phyloP scores from a whole-genome alignment of 2,113 vertebrate genomes.

The Takifugu bimaculatus region DNA sequence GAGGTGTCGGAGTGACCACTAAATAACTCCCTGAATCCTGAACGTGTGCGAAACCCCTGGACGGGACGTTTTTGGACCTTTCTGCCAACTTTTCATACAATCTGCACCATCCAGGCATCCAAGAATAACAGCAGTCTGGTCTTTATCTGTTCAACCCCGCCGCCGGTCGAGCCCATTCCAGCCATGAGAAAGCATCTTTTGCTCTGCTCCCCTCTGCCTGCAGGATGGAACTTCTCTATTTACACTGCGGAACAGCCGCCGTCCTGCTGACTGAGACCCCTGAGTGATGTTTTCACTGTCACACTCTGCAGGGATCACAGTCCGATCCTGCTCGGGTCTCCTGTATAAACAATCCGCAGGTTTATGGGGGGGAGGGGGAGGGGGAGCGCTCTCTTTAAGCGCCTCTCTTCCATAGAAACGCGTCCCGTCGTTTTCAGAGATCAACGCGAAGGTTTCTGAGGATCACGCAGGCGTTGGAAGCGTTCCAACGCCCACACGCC shows the following conservation, averaged over 20 bases:
- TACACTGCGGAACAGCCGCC: slow-evolving; percentile 35
- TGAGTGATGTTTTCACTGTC: slow-evolving; percentile 57
- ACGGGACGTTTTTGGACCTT: too few relatives aligned
- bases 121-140: neutral
- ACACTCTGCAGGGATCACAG: slow-evolving; percentile 46
- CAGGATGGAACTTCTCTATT: slow-evolving; percentile 45
- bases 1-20: too few relatives aligned
- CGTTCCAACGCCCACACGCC: slow-evolving; percentile 52
- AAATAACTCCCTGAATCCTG: too few relatives aligned
- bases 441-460: slow-evolving; percentile 65
- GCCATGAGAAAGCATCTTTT: slow-evolving; percentile 5
- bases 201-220: slow-evolving; percentile 16
- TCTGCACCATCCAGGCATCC: neutral
- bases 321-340: slow-evolving; percentile 27
- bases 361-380: neutral
- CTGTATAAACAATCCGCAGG: slow-evolving; percentile 53
- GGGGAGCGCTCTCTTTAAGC: slow-evolving; percentile 18
- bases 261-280: slow-evolving; percentile 34
- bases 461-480: slow-evolving; percentile 56
- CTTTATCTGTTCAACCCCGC: slow-evolving; percentile 22
- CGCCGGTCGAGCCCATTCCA: slow-evolving; percentile 9
- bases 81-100: too few relatives aligned
- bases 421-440: slow-evolving; percentile 46
- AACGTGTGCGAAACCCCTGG: too few relatives aligned
- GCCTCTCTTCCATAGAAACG: slow-evolving; percentile 23